phyloP scores from a whole-genome alignment of 2,113 vertebrate genomes.

The Tursiops truncatus region DNA sequence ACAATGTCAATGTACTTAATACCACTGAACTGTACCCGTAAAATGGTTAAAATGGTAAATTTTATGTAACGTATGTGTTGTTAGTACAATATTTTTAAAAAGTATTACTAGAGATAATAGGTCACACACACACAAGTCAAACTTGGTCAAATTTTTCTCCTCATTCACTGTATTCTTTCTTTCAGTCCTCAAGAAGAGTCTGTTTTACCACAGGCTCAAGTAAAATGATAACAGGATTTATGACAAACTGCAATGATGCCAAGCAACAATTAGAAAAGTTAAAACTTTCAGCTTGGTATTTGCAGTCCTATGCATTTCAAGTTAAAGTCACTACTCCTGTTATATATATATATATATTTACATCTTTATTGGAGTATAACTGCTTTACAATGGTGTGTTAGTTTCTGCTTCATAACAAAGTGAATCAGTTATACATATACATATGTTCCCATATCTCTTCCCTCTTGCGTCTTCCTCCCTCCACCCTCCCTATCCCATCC shows the following conservation, averaged over 20 bases:
- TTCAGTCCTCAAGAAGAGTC: background rate
- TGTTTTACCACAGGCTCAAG: background rate
- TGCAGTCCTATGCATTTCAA: background rate
- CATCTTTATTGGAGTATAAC: too few species aligned
- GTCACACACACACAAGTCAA: background rate
- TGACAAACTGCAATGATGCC: background rate
- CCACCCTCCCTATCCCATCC: too few species aligned
- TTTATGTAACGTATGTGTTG: background rate
- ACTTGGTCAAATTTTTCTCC: background rate
- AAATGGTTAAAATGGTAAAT: background rate
- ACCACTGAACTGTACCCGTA: background rate
- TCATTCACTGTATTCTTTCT: background rate
- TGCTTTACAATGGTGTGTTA: too few species aligned
- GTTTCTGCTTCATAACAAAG: too few species aligned
- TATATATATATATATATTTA: too few species aligned
- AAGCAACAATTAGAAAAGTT: background rate
- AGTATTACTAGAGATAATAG: background rate
- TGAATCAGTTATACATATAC: too few species aligned
- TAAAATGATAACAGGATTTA: background rate
- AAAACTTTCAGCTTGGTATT: background rate
- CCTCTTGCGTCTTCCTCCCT: too few species aligned
- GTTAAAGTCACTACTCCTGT: background rate
- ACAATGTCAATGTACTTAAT: background rate
- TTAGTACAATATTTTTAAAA: background rate
- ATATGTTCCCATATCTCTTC: too few species aligned